Evolutionary conservation across 2,888 invertebrate genomes (phyloP).

Genomic region (Heterodera filipjevi): DNA sequence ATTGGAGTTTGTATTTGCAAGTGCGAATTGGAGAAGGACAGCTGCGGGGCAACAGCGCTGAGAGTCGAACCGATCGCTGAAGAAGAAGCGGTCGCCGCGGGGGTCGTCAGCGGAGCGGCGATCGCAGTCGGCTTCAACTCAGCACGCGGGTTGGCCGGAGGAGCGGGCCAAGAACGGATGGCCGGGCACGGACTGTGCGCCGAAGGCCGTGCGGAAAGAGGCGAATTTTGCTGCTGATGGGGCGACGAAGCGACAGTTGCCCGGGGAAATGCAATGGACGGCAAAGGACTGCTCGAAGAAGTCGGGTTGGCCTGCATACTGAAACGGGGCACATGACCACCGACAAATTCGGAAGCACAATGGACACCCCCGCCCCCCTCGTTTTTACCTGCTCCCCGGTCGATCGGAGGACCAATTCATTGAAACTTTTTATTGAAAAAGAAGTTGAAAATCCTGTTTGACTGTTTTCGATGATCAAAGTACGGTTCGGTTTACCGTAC

Average conservation of each 20-base stretch:
- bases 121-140: slow-evolving; percentile 42
- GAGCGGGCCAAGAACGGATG: slow-evolving; percentile 63
- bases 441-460: too few relatives aligned
- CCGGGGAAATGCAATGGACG: background rate
- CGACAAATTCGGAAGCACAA: background rate
- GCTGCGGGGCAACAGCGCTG: background rate
- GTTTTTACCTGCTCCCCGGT: slow-evolving; percentile 2
- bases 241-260: background rate
- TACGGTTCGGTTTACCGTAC: too few relatives aligned
- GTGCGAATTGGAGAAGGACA: background rate
- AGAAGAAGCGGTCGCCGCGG: background rate
- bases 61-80: slow-evolving; percentile 2
- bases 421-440: too few relatives aligned
- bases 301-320: slow-evolving; percentile 4
- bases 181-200: slow-evolving; percentile 55
- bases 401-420: background rate
- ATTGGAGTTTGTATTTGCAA: background rate
- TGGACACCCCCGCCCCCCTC: too few relatives aligned
- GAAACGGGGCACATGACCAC: background rate
- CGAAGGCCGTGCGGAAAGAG: slow-evolving; percentile 17
- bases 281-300: slow-evolving; percentile 1
- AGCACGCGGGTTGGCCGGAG: slow-evolving; percentile 46
- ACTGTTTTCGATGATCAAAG: too few relatives aligned
- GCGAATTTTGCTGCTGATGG: background rate
- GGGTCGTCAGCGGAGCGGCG: slow-evolving; percentile 42